Evolutionary conservation across 2,797 vertebrate genomes (phyloP), one percentile per base, ranked within the genome.

Genomic region (Acanthornis magna): DNA sequence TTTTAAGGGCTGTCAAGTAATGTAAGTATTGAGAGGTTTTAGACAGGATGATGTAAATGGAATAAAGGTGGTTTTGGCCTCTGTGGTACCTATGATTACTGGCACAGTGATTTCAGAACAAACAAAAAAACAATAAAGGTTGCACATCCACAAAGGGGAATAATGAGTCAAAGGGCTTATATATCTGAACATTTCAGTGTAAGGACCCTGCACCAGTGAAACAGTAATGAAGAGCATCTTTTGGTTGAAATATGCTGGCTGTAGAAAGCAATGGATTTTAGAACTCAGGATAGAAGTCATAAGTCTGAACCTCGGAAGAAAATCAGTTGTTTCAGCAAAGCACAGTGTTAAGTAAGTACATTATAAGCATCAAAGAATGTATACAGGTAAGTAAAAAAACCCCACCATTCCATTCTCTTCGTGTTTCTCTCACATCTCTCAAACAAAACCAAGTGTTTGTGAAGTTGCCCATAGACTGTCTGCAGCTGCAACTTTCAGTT

Each of bases 1-100:
- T 87, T 93, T 89, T 62, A 89, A 93, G 55, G 53, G 62, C 54
- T 96, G 75, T 89, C 63, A 77, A 58, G 26, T 82, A 82, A 80
- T 50, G 42, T 12, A 91, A 58, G 48, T 82, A 91, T 38, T 84
- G 91, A 91, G 89, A 85, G 57, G 13, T 66, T 95, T 95, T 65
- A 93, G 89, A 88, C 65, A 70, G 61, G 63, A 45, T 73, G 63
- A 48, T 75, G 60, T 92, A 94, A 89, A 92, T 76, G 80, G 67
- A 95, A 88, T 91, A 87, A 92, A 89, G 57, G 71, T 16, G 2
- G 14, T 87, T 91, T 89, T 80, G 81, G 42, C 68, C 51, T 86
- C 68, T 53, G 58, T 4, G 1, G 32, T 51, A 89, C 84, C 60
- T 70, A 48, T 50, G 85, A 82, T 91, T 85, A 70, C 53, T 71